Evolutionary conservation across 2,113 vertebrate species (phyloP).

Genomic region (Ardeotis arabs): DNA sequence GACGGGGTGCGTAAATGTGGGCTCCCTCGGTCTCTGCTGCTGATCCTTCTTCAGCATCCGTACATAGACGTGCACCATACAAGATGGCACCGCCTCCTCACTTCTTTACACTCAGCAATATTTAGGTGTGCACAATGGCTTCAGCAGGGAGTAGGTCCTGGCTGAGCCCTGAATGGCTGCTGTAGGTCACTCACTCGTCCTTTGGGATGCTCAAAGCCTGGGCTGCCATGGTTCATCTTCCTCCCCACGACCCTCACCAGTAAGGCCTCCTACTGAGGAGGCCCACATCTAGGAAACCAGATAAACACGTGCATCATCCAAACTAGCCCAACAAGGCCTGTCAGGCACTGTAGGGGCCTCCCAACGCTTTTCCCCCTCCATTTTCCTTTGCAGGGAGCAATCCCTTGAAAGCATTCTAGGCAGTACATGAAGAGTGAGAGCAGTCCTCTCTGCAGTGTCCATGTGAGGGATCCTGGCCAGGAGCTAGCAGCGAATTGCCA

Average conservation of each 20-base stretch:
- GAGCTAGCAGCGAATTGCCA: not conserved
- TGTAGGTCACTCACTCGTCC: rapidly evolving
- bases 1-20: rapidly evolving
- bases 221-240: not conserved
- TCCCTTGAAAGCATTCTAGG: not conserved
- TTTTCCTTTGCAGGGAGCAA: not conserved
- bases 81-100: rapidly evolving
- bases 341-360: not conserved
- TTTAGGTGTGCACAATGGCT: rapidly evolving
- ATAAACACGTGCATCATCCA: not conserved
- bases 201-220: not conserved
- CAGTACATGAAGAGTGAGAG: not conserved
- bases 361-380: not conserved
- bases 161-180: not conserved
- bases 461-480: not conserved
- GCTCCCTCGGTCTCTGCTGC: not conserved
- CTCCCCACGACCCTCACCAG: rapidly evolving
- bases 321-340: not conserved
- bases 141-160: not conserved
- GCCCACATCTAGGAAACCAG: not conserved
- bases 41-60: not conserved
- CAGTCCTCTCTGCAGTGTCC: not conserved
- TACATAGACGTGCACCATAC: rapidly evolving
- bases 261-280: not conserved
- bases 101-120: not conserved